A percentile compares a stretch with the other conserved stretches of the same genome.
Conservation (phyloP, 2,113 vertebrate species). For the Corapipo altera region DNA sequence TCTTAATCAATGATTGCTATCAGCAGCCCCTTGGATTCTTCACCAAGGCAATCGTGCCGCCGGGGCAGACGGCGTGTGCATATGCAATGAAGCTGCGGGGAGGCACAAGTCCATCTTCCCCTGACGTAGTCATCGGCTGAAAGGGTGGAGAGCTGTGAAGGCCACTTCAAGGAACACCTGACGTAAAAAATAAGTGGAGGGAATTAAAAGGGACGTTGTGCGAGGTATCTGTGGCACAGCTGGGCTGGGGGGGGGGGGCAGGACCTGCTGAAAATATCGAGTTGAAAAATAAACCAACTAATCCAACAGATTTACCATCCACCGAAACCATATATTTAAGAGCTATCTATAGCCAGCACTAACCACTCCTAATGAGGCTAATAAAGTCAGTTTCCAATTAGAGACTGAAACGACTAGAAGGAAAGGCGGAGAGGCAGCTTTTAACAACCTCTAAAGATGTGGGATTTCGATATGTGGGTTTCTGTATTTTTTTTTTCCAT, state of each 20-base stretch:
- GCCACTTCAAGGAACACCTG: slow-evolving; percentile 79
- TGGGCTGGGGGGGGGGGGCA: background rate
- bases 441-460: slow-evolving; percentile 46
- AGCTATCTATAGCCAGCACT: slow-evolving; percentile 54
- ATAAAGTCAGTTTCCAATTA: slow-evolving; percentile 70
- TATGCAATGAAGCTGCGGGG: slow-evolving; percentile 77
- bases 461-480: background rate
- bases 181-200: slow-evolving; percentile 30
- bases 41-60: slow-evolving; percentile 74
- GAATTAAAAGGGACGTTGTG: slow-evolving; percentile 1
- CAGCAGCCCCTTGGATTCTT: slow-evolving; percentile 77
- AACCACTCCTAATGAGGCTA: slow-evolving; percentile 61
- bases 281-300: slow-evolving; percentile 42
- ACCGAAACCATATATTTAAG: slow-evolving; percentile 11
- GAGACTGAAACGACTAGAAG: slow-evolving; percentile 51
- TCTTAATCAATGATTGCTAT: slow-evolving; percentile 85
- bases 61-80: slow-evolving; percentile 73
- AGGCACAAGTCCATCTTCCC: slow-evolving; percentile 66
- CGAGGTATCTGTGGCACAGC: background rate
- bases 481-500: background rate
- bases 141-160: slow-evolving; percentile 77
- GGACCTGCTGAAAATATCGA: background rate
- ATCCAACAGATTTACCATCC: slow-evolving; percentile 55
- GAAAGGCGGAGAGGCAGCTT: slow-evolving; percentile 48
- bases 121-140: slow-evolving; percentile 57